Evolutionary conservation across 2,113 vertebrate genomes (phyloP).

Genomic region (Centropus bengalensis): DNA sequence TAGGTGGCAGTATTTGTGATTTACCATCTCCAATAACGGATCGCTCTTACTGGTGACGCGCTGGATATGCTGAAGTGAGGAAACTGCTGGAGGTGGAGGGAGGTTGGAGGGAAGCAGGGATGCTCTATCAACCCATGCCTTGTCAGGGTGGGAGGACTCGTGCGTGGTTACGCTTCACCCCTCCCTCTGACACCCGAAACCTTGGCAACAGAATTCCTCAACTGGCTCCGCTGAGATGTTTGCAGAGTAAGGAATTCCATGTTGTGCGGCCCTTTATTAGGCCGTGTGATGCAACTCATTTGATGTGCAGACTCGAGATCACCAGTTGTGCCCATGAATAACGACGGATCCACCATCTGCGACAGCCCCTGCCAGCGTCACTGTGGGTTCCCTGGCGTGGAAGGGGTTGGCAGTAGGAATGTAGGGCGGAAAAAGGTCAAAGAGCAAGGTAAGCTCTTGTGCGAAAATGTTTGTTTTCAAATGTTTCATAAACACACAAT

Average conservation of each 20-base stretch:
- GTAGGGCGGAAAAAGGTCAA: neutral
- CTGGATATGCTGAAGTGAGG: neutral
- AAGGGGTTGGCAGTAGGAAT: neutral
- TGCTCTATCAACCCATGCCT: neutral
- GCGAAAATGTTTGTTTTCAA: neutral
- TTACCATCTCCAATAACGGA: neutral
- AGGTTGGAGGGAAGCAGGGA: neutral
- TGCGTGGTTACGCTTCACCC: neutral
- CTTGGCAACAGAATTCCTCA: neutral
- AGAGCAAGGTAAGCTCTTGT: neutral
- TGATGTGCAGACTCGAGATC: too few species aligned
- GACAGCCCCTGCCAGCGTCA: neutral
- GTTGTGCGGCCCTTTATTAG: fast-evolving
- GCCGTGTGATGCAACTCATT: neutral
- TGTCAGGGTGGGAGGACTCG: neutral
- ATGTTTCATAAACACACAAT: neutral
- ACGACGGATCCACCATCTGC: neutral
- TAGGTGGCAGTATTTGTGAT: neutral
- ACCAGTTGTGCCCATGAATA: neutral
- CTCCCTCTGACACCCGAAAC: neutral
- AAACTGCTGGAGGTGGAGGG: neutral
- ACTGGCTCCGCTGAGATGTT: neutral
- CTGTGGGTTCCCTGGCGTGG: neutral
- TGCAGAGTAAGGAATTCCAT: neutral
- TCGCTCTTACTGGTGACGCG: neutral